A percentile compares a stretch with the other conserved stretches of the same genome.
phyloP scores from a whole-genome alignment of 2,113 vertebrate genomes.

The Cebidichthys violaceus region DNA sequence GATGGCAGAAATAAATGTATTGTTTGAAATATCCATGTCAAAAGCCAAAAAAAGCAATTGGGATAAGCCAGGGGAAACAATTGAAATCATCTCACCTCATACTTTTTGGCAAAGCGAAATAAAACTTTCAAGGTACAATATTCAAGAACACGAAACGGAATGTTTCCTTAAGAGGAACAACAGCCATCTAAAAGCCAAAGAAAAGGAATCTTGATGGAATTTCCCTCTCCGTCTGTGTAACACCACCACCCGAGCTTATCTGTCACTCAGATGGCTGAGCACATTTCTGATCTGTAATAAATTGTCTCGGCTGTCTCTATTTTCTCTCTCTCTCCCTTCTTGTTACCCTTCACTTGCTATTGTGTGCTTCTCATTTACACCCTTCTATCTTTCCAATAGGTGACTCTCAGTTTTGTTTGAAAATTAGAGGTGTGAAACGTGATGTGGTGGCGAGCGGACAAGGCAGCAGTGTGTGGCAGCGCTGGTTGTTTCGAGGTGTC shows the following conservation, averaged over 20 bases:
- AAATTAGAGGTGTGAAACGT: conserved; percentile 57
- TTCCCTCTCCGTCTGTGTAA: background rate
- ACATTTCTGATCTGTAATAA: conserved; percentile 51
- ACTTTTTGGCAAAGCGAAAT: background rate
- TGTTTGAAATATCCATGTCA: background rate
- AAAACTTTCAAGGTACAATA: background rate
- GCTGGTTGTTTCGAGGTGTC: conserved; percentile 4
- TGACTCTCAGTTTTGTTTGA: conserved; percentile 34
- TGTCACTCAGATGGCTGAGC: conserved; percentile 24
- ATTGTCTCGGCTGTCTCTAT: conserved; percentile 30
- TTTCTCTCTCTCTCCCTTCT: background rate
- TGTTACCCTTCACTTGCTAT: conserved; percentile 6
- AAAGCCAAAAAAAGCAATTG: background rate
- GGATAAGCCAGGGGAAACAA: background rate
- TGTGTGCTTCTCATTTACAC: conserved; percentile 47
- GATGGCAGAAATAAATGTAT: background rate
- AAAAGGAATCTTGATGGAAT: conserved; percentile 9
- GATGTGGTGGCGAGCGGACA: conserved; percentile 15
- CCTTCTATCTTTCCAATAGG: conserved; percentile 1
- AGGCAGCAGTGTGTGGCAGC: conserved; percentile 32
- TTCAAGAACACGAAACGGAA: background rate
- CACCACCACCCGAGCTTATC: conserved; percentile 29
- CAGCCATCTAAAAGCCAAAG: background rate
- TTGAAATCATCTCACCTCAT: background rate
- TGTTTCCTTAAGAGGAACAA: background rate